Evolutionary conservation across 1,140 invertebrate genomes (phyloP).

Genomic region (Drosophila murphyi): DNA sequence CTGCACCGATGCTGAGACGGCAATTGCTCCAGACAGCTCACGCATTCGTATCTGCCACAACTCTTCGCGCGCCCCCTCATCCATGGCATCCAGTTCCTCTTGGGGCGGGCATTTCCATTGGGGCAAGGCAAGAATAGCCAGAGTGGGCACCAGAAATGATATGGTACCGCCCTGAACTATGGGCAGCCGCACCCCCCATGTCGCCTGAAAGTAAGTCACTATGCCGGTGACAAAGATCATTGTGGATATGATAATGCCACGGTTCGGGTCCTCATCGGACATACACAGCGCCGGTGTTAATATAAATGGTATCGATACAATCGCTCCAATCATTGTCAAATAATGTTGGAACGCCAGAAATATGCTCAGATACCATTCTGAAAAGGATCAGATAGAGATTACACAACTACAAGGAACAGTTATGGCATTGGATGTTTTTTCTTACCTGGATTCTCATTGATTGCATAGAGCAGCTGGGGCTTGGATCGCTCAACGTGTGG

Average conservation of each 20-base stretch:
- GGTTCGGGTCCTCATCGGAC: constrained; percentile 90
- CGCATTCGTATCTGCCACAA: constrained; percentile 92
- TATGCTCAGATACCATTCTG: constrained; percentile 90
- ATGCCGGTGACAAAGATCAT: constrained; percentile 95
- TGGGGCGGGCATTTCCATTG: constrained; percentile 90
- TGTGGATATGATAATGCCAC: constrained; percentile 93
- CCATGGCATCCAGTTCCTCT: constrained; percentile 86
- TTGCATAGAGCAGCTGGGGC: constrained; percentile 87
- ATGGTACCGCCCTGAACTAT: constrained; percentile 93
- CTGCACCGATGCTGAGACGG: constrained; percentile 92
- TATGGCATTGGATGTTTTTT: background rate
- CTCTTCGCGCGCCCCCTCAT: constrained; percentile 86
- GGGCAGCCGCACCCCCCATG: constrained; percentile 89
- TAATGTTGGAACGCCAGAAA: constrained; percentile 95
- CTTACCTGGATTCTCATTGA: constrained; percentile 90
- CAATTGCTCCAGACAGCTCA: constrained; percentile 93
- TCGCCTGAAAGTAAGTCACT: constrained; percentile 92
- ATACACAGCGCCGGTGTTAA: constrained; percentile 93
- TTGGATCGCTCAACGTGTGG: constrained; percentile 48
- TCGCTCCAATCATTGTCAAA: constrained; percentile 94
- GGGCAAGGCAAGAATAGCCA: constrained; percentile 92
- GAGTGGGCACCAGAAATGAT: constrained; percentile 92
- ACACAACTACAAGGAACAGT: background rate
- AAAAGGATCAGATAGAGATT: background rate
- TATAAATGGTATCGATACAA: constrained; percentile 93